These are phyloP conservation scores for Euzophera pinguis DNA, from an alignment of 2,888 invertebrate species.

Conservation along the genomic window DNA sequence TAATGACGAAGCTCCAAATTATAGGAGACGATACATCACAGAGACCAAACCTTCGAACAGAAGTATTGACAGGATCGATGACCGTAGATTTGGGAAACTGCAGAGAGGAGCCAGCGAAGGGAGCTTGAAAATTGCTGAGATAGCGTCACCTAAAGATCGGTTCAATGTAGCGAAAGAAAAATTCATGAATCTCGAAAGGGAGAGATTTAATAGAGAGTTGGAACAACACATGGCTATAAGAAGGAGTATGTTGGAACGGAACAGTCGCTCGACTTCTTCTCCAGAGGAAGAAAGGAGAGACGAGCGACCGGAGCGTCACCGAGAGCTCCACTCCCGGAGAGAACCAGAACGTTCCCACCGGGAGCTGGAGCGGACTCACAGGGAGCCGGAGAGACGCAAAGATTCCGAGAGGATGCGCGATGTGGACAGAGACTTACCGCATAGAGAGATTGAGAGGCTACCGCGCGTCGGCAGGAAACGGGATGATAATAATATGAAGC, in stretches of 20 bases:
- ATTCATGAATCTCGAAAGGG: conserved; percentile 88
- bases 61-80: conserved; percentile 69
- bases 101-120: conserved; percentile 70
- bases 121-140: conserved; percentile 60
- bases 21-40: conserved; percentile 74
- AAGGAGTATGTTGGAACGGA: conserved; percentile 72
- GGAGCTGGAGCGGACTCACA: conserved; percentile 54
- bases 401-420: conserved; percentile 59
- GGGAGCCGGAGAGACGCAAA: conserved; percentile 58
- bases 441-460: conserved; percentile 65
- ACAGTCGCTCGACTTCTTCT: conserved; percentile 77
- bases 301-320: conserved; percentile 69
- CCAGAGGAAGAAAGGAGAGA: conserved; percentile 74
- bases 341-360: conserved; percentile 70
- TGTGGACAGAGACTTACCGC: conserved; percentile 44
- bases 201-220: conserved; percentile 80
- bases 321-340: conserved; percentile 63
- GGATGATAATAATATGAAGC: conserved; percentile 55
- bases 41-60: conserved; percentile 69
- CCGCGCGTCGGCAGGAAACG: conserved; percentile 69
- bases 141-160: conserved; percentile 84
- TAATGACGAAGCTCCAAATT: conserved; percentile 52
- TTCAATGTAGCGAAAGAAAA: conserved; percentile 93
- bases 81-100: conserved; percentile 64
- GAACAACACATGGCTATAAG: conserved; percentile 75